Base-by-base conservation (phyloP, 2,113 vertebrate species). In the Hystrix cristata region DNA sequence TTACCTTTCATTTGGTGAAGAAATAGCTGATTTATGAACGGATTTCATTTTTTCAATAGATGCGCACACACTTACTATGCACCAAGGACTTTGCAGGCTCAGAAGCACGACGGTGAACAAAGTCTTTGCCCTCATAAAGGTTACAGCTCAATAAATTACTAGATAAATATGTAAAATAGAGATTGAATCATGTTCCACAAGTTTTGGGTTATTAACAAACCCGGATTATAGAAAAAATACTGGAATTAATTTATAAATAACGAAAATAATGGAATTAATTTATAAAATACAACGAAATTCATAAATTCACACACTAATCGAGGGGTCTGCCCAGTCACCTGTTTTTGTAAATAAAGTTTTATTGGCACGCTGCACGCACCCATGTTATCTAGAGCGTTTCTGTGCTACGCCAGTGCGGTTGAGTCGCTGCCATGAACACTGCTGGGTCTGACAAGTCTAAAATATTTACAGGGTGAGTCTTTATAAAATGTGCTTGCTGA, bases 301-400 rank as follows among this genome's bases (percentile, higher is more conserved):
- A n/a, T 72, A 14, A 69, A 93, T 95, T 84, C 46, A 72, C 43
- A 93, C 27, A 74, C 5, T 82, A 67, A 72, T 72, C 5, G 23
- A 91, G 57, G 38, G 16, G 16, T 93, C 1, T 84, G 25, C 29
- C 27, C 10, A 80, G 4, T 53, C 53, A 55, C 9, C 4, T 51
- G 12, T 85, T 91, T 95, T 62, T 57, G 10, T 91, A 90, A 95
- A 87, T 82, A 48, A 51, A 59, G 67, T 65, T 97, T 67, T 67
- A 65, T 65, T 94, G 74, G 57, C 31, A 94, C 3, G 67, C 2
- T 21, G 16, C 14, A 74, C 0, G 13, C 18, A 18, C 1, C n/a
- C 12, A 29, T 79, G 55, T 78, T 72, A 15, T 89, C 38, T 57
- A 19, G 19, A 74, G 13, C 64, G 5, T 55, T 82, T 87, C 59